These are phyloP conservation scores for Hafferia zeledoni DNA, from an alignment of 2,797 vertebrate species.

Conservation along the genomic window DNA sequence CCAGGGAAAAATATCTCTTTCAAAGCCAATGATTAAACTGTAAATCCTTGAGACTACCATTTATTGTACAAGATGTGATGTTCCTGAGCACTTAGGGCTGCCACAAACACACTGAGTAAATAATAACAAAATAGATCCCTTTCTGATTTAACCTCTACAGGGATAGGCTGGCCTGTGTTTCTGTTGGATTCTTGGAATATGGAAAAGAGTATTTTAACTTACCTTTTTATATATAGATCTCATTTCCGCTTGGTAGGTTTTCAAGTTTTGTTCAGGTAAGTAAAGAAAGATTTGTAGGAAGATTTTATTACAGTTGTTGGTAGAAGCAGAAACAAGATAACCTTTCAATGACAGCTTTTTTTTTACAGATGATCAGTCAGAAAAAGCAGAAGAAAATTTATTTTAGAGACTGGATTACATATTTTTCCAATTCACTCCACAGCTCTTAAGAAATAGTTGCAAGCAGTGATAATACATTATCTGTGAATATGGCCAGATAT, in stretches of 20 bases:
- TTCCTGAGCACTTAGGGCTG: neutral
- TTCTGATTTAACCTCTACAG: neutral
- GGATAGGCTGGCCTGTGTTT: neutral
- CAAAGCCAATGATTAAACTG: neutral
- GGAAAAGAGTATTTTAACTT: neutral
- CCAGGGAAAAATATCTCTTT: neutral
- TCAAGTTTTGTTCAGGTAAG: neutral
- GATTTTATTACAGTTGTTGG: neutral
- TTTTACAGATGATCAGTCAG: neutral
- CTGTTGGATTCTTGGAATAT: neutral
- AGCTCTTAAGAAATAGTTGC: neutral
- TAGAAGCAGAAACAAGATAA: neutral
- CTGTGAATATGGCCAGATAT: neutral
- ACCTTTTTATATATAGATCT: neutral
- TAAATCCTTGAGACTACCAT: neutral
- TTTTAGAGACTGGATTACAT: neutral
- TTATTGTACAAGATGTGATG: neutral
- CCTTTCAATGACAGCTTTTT: neutral
- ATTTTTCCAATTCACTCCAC: neutral
- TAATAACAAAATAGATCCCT: neutral
- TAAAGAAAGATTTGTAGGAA: neutral
- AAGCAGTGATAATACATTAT: neutral
- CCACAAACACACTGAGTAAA: neutral
- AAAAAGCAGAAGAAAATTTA: neutral
- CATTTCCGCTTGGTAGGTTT: neutral